These are phyloP conservation scores for Orthonevra nobilis DNA, from an alignment of 2,888 invertebrate species.

Conservation along the genomic window DNA sequence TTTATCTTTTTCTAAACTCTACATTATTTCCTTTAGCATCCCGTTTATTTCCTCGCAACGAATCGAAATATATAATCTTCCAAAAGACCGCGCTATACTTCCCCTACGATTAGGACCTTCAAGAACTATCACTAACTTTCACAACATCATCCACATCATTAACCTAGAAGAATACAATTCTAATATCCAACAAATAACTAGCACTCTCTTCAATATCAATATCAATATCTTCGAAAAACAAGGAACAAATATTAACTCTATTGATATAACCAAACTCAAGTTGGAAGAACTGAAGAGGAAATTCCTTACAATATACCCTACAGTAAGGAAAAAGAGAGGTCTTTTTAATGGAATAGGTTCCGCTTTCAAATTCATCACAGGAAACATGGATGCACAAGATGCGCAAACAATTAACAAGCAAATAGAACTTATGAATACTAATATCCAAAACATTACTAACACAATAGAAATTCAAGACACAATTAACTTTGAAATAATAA, in stretches of 20 bases:
- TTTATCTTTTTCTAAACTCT: too few species aligned
- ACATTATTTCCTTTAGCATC: too few species aligned
- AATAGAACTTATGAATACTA: background rate
- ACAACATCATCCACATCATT: background rate
- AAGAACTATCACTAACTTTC: background rate
- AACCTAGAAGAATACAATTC: background rate
- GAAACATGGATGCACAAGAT: constrained; percentile 6
- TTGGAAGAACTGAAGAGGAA: background rate
- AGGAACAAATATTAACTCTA: background rate
- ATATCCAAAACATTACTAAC: background rate
- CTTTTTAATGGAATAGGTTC: too few species aligned
- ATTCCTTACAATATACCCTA: background rate
- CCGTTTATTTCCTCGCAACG: background rate
- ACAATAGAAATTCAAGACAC: background rate
- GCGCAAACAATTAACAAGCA: background rate
- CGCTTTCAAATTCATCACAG: background rate
- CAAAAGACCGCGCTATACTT: background rate
- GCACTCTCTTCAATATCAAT: too few species aligned
- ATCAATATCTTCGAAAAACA: background rate
- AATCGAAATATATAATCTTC: background rate
- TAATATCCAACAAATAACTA: background rate
- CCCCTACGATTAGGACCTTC: background rate
- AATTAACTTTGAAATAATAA: background rate
- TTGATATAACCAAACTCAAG: background rate
- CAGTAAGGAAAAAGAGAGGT: background rate